Evolutionary conservation across 2,113 vertebrate genomes (phyloP), one percentile per base, ranked within the genome.

Genomic region (Seriola quinqueradiata): DNA sequence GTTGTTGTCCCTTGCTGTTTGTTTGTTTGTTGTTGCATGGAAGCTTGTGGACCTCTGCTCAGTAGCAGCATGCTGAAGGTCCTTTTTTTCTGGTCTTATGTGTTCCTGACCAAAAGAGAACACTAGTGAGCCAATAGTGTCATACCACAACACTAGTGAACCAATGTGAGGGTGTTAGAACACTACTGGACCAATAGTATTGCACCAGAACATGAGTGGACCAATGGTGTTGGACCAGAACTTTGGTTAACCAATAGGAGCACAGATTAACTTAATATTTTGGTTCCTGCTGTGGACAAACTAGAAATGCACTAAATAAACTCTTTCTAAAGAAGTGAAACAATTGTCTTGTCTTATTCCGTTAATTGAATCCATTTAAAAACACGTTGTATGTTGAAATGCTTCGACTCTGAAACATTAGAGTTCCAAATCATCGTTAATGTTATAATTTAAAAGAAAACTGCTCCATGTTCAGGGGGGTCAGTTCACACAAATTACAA

Each of bases 271-370:
- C 79, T 87, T 84, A 65, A 87, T 85, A 92, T 91, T 91, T 94
- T 94, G 85, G 85, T 90, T 90, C 87, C 88, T 92, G 82, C 85
- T 75, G 80, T 90, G 93, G 81, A 93, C 87, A 84, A 92, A 94
- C 88, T 92, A 91, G 90, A 94, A 92, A 93, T 92, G 92, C 92
- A 93, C 91, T 92, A 87, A 94, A 91, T 92, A 94, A 93, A 94
- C 84, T 86, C 55, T 93, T 93, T 91, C 66, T 92, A 87, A 90
- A 89, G 83, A 91, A 91, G 63, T 69, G 17, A 64, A 42, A 48
- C 17, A 36, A 4, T 28, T 55, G 55, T 40, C n/a, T 65, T 40
- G 25, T 74, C 11, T 50, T 50, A 14, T 36, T 48, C 16, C 44
- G 4, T 50, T 19, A 17, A 50, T 17, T 4, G 17, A 50, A 50